These are phyloP conservation scores for Rhyacophila brunnea DNA, from an alignment of 1,140 invertebrate species.

Conservation along the genomic window DNA sequence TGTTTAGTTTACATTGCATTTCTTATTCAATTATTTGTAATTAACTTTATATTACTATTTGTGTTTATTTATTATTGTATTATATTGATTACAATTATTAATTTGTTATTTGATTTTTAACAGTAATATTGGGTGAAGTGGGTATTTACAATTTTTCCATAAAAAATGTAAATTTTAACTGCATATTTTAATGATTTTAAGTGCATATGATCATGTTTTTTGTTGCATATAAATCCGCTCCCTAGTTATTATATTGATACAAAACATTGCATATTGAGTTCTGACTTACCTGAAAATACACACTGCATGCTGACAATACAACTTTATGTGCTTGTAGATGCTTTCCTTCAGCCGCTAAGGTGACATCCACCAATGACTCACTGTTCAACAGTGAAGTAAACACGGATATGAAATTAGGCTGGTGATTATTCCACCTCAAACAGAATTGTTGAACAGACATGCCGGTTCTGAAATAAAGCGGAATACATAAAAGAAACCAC, in stretches of 20 bases:
- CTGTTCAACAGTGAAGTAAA: constrained; percentile 77
- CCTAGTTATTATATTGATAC: background rate
- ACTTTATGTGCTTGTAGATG: constrained; percentile 84
- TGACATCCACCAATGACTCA: constrained; percentile 85
- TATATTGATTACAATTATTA: too few relatives aligned
- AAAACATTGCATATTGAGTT: background rate
- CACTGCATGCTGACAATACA: constrained; percentile 81
- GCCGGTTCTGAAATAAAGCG: constrained; percentile 18
- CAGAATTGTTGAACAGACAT: constrained; percentile 85
- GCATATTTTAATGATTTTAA: too few relatives aligned
- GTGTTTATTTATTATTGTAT: too few relatives aligned
- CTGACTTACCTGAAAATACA: constrained; percentile 77
- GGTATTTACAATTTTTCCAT: too few relatives aligned
- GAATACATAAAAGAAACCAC: constrained; percentile 17
- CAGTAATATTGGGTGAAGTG: too few relatives aligned
- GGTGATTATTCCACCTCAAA: constrained; percentile 86
- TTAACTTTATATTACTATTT: too few relatives aligned
- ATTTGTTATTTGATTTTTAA: too few relatives aligned
- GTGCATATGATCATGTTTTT: too few relatives aligned
- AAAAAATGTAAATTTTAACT: too few relatives aligned
- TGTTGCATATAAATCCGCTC: too few relatives aligned
- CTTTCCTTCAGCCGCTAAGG: constrained; percentile 79
- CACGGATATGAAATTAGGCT: constrained; percentile 83
- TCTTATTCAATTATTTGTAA: too few relatives aligned
- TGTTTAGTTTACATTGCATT: too few relatives aligned